Conservation (phyloP, 2,888 invertebrate species). For the Ectemnius cavifrons region DNA sequence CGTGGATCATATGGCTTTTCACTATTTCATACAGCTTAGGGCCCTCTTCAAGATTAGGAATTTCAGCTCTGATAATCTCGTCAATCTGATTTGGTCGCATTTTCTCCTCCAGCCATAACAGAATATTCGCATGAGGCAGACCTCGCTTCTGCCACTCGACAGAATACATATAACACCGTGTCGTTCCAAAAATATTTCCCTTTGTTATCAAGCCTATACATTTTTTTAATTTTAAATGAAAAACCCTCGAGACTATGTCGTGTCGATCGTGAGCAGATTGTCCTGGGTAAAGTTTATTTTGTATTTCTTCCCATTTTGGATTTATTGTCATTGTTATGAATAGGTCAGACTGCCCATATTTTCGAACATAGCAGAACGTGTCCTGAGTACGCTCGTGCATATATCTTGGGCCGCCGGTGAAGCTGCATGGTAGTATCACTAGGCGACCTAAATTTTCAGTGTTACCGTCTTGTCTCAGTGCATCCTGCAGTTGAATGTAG, state of each 20-base stretch:
- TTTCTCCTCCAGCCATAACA: constrained; percentile 54
- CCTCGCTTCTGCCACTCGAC: constrained; percentile 69
- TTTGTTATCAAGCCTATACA: constrained; percentile 62
- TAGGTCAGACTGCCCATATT: constrained; percentile 71
- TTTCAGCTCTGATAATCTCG: constrained; percentile 69
- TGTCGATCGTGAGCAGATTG: constrained; percentile 58
- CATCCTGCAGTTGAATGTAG: constrained; percentile 67
- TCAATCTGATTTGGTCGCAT: constrained; percentile 62
- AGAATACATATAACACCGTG: constrained; percentile 55
- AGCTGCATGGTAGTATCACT: constrained; percentile 55
- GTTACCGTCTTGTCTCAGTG: constrained; percentile 52
- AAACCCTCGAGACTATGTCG: constrained; percentile 63
- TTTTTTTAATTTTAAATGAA: constrained; percentile 69
- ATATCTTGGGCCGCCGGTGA: constrained; percentile 69
- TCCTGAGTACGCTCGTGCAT: constrained; percentile 59
- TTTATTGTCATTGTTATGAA: constrained; percentile 70
- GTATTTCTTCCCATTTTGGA: constrained; percentile 64
- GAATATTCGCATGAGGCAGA: constrained; percentile 63
- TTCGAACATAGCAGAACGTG: constrained; percentile 64
- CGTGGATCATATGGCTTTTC: constrained; percentile 66
- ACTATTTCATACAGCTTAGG: constrained; percentile 57
- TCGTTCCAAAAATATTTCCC: constrained; percentile 55
- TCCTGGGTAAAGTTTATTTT: constrained; percentile 61
- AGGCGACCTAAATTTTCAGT: constrained; percentile 23
- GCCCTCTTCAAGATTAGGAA: constrained; percentile 66